phyloP scores from a whole-genome alignment of 2,888 invertebrate genomes.

The Chymomyza fuscimana region DNA sequence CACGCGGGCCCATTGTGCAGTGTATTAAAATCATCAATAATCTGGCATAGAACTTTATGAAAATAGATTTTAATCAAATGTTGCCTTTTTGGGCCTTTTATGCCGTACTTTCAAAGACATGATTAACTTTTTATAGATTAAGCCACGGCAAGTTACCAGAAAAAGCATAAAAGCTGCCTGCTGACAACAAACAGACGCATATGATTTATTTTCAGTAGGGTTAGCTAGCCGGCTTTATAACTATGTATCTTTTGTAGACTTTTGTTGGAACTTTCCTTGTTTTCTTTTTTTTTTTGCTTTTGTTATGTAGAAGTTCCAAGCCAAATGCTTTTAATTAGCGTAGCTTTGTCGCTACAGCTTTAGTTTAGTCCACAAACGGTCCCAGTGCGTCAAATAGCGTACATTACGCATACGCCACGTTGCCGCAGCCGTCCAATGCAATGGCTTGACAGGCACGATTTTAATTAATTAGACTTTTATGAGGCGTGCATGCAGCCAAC shows the following conservation, averaged over 20 bases:
- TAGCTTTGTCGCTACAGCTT: constrained; percentile 33
- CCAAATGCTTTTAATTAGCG: constrained; percentile 68
- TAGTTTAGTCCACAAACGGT: constrained; percentile 24
- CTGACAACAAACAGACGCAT: not conserved
- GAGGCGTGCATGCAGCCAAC: constrained; percentile 60
- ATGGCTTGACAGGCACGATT: constrained; percentile 64
- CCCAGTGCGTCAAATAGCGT: constrained; percentile 45
- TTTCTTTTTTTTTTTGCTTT: not conserved
- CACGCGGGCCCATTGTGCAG: too few species aligned
- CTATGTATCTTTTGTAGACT: not conserved
- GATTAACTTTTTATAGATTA: constrained; percentile 52
- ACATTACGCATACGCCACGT: constrained; percentile 68
- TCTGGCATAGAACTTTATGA: constrained; percentile 63
- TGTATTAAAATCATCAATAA: constrained; percentile 71
- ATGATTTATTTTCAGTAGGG: not conserved
- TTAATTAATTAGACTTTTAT: constrained; percentile 77
- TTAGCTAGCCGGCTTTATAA: not conserved
- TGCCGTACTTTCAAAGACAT: constrained; percentile 40
- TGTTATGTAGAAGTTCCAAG: constrained; percentile 45
- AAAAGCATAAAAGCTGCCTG: not conserved
- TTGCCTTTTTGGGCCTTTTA: not conserved
- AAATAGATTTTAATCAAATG: constrained; percentile 67
- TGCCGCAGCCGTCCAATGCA: not conserved
- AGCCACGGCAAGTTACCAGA: not conserved
- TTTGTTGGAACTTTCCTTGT: not conserved